Conservation (phyloP, 2,888 invertebrate genomes). For the Deilephila elpenor region DNA sequence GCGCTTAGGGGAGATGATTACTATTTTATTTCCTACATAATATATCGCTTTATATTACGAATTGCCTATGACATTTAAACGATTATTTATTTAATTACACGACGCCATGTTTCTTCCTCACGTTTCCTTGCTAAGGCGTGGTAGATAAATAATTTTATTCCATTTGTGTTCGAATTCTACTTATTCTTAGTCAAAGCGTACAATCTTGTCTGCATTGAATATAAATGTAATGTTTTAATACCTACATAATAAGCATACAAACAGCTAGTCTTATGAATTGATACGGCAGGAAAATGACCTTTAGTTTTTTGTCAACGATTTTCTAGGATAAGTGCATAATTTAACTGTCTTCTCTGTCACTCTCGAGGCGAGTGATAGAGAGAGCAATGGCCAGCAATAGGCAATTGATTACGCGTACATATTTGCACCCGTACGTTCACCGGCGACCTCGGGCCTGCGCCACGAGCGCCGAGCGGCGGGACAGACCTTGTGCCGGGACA, state of each 20-base stretch:
- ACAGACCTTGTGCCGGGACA: constrained; percentile 74
- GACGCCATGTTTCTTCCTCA: background rate
- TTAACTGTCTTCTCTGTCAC: constrained; percentile 37
- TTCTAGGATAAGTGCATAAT: constrained; percentile 27
- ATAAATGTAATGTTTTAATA: constrained; percentile 20
- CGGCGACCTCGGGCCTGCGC: constrained; percentile 67
- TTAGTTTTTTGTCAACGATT: constrained; percentile 19
- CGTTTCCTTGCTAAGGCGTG: constrained; percentile 1
- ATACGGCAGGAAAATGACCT: constrained; percentile 20
- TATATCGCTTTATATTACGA: constrained; percentile 1
- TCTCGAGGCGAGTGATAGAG: constrained; percentile 42
- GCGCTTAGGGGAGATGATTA: background rate
- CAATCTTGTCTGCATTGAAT: constrained; percentile 8
- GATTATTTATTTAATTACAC: background rate
- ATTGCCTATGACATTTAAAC: background rate
- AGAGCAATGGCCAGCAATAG: constrained; percentile 40
- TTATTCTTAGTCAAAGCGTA: constrained; percentile 1
- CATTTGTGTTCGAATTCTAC: constrained; percentile 7
- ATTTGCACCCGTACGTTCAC: constrained; percentile 74
- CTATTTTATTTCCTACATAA: background rate
- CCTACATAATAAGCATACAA: background rate
- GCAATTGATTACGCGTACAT: constrained; percentile 62
- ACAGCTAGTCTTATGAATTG: constrained; percentile 2
- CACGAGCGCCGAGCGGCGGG: constrained; percentile 49
- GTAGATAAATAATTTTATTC: constrained; percentile 3